Conservation (phyloP, 2,888 invertebrate species). For the Myopa tessellatipennis region DNA sequence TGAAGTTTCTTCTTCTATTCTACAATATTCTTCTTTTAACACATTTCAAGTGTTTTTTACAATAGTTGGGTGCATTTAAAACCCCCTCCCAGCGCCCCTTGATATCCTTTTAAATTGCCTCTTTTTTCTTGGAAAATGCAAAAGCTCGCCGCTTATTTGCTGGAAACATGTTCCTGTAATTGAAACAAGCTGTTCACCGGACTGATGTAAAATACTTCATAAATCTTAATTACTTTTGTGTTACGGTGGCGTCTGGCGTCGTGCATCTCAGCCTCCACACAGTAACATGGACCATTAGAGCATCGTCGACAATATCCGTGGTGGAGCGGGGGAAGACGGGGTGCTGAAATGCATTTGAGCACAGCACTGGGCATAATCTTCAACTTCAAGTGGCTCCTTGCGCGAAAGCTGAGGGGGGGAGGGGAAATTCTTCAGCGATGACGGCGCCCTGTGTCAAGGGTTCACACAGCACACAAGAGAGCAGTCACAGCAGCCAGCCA, state of each 20-base stretch:
- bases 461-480: constrained; percentile 2
- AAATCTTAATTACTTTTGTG: constrained; percentile 36
- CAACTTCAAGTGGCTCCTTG: constrained; percentile 8
- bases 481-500: no score
- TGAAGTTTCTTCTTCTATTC: no score
- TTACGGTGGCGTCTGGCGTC: constrained; percentile 9
- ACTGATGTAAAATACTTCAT: constrained; percentile 29
- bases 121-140: background rate
- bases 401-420: no score
- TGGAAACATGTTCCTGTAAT: constrained; percentile 28
- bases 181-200: constrained; percentile 35
- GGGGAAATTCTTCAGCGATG: background rate
- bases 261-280: background rate
- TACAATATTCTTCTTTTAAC: no score
- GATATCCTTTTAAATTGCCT: background rate
- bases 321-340: background rate
- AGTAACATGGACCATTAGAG: background rate
- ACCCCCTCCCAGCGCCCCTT: background rate
- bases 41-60: no score
- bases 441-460: constrained; percentile 9
- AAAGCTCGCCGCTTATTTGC: background rate
- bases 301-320: background rate
- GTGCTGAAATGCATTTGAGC: constrained; percentile 14
- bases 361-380: background rate
- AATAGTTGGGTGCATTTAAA: no score